A percentile compares a stretch with the other conserved stretches of the same genome.
phyloP scores from a whole-genome alignment of 2,888 invertebrate genomes.

The Colostygia pectinataria region DNA sequence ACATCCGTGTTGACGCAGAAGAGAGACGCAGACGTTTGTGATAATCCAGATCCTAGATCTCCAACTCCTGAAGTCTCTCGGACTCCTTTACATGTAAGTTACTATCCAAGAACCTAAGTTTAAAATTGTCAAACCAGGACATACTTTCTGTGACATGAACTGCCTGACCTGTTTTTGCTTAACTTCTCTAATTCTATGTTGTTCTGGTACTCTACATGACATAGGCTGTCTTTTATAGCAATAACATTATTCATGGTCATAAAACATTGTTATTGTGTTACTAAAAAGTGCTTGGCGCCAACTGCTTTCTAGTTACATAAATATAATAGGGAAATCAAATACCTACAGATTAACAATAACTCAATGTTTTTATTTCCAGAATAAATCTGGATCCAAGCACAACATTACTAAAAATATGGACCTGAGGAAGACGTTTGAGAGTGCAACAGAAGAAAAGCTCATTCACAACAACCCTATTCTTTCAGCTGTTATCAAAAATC shows the following conservation, averaged over 20 bases:
- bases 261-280: too few species aligned
- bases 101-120: too few species aligned
- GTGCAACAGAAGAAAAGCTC: slow-evolving; percentile 62
- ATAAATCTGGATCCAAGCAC: slow-evolving; percentile 64
- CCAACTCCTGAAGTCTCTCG: slow-evolving; percentile 83
- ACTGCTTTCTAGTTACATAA: too few species aligned
- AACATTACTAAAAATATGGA: slow-evolving; percentile 79
- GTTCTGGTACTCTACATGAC: too few species aligned
- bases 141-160: too few species aligned
- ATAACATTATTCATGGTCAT: too few species aligned
- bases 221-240: too few species aligned
- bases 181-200: too few species aligned
- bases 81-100: slow-evolving; percentile 83
- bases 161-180: too few species aligned
- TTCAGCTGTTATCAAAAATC: slow-evolving; percentile 75
- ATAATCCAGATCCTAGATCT: slow-evolving; percentile 81
- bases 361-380: slow-evolving; percentile 50
- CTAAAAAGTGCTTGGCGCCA: too few species aligned
- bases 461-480: slow-evolving; percentile 75
- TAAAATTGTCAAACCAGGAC: too few species aligned
- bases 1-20: slow-evolving; percentile 50
- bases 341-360: not conserved
- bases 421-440: slow-evolving; percentile 74
- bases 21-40: slow-evolving; percentile 52
- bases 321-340: too few species aligned